Base-by-base conservation (phyloP, 2,113 vertebrate genomes). In the Ifrita kowaldi region DNA sequence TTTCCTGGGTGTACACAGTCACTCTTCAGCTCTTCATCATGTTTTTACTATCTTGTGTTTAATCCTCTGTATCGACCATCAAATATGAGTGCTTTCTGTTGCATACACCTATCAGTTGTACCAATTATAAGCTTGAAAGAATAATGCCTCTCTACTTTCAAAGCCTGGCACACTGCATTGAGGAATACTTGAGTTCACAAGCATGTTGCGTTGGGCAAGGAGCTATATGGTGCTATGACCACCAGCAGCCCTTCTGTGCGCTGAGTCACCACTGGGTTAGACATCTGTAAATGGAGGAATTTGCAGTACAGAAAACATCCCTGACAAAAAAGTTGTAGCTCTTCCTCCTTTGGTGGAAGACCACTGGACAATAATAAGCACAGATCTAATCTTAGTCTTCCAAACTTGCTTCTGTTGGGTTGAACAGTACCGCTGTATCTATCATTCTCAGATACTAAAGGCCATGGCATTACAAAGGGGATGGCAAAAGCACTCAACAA, bases 131-230 rank as follows among this genome's bases (percentile, higher is more conserved):
- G 7, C 27, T 46, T 85, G 49, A 75, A 86, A 90, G 53, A 68
- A 71, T 37, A 80, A 62, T 11, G 20, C 30, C 30, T 44, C 26
- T 90, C 84, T 15, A 33, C 55, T 90, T 70, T 81, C 56, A 78
- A 74, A 92, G 49, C 16, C 14, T 46, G 46, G 46, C 39, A 47
- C 3, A 2, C 9, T 0, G 7, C 2, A 0, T 2, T 75, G 60
- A 86, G 42, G 26, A 85, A 41, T 20, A 53, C 2, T 1, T 26
- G n/a, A 57, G 19, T 30, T 49, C 42, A 83, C 1, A 0, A 74
- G 42, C 10, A 8, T 13, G 17, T n/a, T 78, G 37, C 2, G 0
- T 23, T 78, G 42, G 5, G 1, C 7, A 4, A 52, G 33, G 11
- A 69, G 37, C 27, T 60, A 2, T 11, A 11, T 28, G 62, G 44